Evolutionary conservation across 2,888 invertebrate species (phyloP), one percentile per base, ranked within the genome.

Genomic region (Acleris sparsana): DNA sequence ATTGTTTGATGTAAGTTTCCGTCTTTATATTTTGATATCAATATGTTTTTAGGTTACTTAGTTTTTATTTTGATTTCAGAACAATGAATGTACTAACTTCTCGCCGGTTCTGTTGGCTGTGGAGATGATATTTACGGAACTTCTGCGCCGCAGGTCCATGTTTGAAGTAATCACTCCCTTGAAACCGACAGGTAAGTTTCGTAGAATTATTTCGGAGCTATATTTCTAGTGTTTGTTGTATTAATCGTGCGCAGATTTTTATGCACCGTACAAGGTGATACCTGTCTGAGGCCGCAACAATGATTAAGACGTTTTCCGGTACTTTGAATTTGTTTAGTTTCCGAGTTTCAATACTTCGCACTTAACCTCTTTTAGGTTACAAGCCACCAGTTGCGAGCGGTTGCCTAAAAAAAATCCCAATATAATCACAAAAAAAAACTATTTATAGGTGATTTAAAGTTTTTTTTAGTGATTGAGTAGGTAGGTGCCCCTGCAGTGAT

Each of bases 91-190:
- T 29, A 90, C 89, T 68, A 90, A 92, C 76, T 91, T 86, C 75
- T 92, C 93, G 70, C 91, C 95, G 62, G 93, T 95, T 70, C 88
- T 96, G 73, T 92, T 96, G 57, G 95, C 96, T 20, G 81, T 96
- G 70, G 96, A 96, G 86, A 93, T 95, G 53, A 94, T 97, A 78
- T 97, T 96, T 80, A 92, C 93, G 22, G 95, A 95, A 77, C 82
- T 96, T 62, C 80, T 96, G 18, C 95, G 94, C 79, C 93, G 95
- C 68, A 93, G 94, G 46, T 95, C 95, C 73, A 93, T 96, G 93
- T 91, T 93, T 67, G 89, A 94, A 69, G 94, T 94, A 80, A 87
- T 94, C 56, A 83, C 93, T 25, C 94, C 94, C 53, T 79, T 94
- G 68, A 94, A 94, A 79, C 93, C 94, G 18, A 78, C 89, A 78